phyloP scores from a whole-genome alignment of 2,888 invertebrate species.

The Noctua janthe region DNA sequence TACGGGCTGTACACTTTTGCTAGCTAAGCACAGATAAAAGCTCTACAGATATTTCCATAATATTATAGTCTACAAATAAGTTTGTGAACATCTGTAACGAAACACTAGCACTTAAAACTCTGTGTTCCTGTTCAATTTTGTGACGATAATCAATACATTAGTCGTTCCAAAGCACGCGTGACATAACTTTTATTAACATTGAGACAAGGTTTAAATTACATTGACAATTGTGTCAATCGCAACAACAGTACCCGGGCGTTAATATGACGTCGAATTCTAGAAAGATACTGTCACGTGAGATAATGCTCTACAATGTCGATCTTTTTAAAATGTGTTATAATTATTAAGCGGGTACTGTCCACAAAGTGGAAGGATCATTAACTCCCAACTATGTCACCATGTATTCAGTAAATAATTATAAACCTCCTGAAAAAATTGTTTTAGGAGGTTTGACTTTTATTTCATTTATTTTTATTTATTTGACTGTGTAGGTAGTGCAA shows the following conservation, averaged over 20 bases:
- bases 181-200: not conserved
- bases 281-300: slow-evolving; percentile 5
- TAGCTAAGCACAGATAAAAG: not conserved
- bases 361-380: not conserved
- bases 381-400: not conserved
- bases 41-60: slow-evolving; percentile 20
- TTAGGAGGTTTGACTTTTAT: no score
- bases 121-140: not conserved
- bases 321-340: not conserved
- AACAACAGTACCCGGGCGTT: not conserved
- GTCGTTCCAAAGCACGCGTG: not conserved
- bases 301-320: slow-evolving; percentile 1
- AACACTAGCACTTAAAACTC: not conserved
- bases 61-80: not conserved
- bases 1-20: not conserved
- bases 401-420: not conserved
- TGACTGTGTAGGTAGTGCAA: no score
- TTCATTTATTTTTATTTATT: no score
- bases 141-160: not conserved
- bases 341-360: not conserved
- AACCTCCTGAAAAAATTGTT: not conserved
- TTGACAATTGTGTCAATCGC: not conserved
- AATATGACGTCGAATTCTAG: not conserved
- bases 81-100: slow-evolving; percentile 4
- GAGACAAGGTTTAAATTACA: slow-evolving; percentile 13